These are phyloP conservation scores for Ceratina calcarata DNA, from an alignment of 1,140 invertebrate species.

Conservation along the genomic window DNA sequence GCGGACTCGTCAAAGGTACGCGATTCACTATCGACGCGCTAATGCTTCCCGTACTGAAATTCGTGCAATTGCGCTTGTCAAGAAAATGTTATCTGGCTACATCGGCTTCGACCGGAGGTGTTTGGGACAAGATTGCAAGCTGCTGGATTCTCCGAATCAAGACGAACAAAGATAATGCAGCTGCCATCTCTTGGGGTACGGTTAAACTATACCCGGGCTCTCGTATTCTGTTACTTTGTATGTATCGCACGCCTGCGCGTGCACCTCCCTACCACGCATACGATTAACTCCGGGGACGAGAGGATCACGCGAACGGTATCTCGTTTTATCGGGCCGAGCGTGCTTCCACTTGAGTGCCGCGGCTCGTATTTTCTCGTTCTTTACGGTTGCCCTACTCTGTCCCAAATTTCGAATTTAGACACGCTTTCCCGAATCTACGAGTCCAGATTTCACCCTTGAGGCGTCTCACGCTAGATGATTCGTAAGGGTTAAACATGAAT, in stretches of 20 bases:
- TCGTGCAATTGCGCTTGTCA: too few species aligned
- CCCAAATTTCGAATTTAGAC: too few species aligned
- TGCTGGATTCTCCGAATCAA: constrained; percentile 9
- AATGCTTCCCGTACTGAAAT: too few species aligned
- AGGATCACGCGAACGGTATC: constrained; percentile 57
- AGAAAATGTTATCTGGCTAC: too few species aligned
- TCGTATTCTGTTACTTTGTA: constrained; percentile 51
- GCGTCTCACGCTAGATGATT: too few species aligned
- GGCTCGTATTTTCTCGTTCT: constrained; percentile 42
- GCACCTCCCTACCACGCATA: constrained; percentile 39
- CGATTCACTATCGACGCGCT: too few species aligned
- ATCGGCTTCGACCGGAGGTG: not conserved
- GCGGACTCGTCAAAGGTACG: not conserved
- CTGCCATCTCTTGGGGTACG: constrained; percentile 78
- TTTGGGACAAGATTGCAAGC: not conserved
- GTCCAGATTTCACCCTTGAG: too few species aligned
- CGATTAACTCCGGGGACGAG: constrained; percentile 43
- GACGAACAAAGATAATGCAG: constrained; percentile 76
- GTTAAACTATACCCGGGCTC: constrained; percentile 67
- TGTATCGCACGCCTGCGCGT: constrained; percentile 42
- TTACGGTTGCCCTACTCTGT: constrained; percentile 28
- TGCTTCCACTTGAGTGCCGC: constrained; percentile 34
- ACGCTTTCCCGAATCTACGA: too few species aligned
- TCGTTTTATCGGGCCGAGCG: constrained; percentile 50
- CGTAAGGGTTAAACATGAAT: too few species aligned